Percentiles rank a stretch among this genome's conserved stretches.
These are phyloP conservation scores for Caenorhabditis uteleia DNA, from an alignment of 2,888 invertebrate species.

Conservation along the genomic window DNA sequence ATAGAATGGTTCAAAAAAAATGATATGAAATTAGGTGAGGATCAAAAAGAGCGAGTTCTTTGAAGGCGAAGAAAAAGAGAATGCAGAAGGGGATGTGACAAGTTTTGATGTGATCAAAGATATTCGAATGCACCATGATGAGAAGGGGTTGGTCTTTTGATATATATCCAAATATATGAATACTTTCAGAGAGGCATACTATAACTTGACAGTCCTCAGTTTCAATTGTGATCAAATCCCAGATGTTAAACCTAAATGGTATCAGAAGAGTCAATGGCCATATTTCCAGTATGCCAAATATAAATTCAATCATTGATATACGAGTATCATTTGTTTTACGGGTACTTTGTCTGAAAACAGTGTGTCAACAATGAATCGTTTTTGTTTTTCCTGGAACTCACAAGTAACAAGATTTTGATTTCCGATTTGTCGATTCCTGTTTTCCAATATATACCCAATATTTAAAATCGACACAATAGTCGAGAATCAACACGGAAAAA, in stretches of 20 bases:
- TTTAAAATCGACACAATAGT: too few relatives aligned
- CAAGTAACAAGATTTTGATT: too few relatives aligned
- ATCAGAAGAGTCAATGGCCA: slow-evolving; percentile 32
- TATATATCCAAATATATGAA: background rate
- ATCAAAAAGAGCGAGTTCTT: slow-evolving; percentile 38
- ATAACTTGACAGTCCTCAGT: slow-evolving; percentile 30
- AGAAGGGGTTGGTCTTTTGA: slow-evolving; percentile 14
- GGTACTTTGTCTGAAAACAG: too few relatives aligned
- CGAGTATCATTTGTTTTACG: too few relatives aligned
- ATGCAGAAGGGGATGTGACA: slow-evolving; percentile 34
- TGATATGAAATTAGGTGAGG: slow-evolving; percentile 12
- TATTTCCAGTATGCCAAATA: slow-evolving; percentile 30
- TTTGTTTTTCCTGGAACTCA: too few relatives aligned
- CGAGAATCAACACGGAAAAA: too few relatives aligned
- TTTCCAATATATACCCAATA: too few relatives aligned
- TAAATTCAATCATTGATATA: too few relatives aligned
- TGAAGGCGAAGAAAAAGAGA: slow-evolving; percentile 39
- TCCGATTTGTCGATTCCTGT: too few relatives aligned
- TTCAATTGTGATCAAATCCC: slow-evolving; percentile 30
- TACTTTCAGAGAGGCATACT: slow-evolving; percentile 29
- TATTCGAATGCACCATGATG: slow-evolving; percentile 23
- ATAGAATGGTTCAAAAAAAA: background rate
- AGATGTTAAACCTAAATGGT: slow-evolving; percentile 29
- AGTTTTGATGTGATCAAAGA: slow-evolving; percentile 38
- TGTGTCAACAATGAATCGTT: too few relatives aligned